These are phyloP conservation scores for Globodera rostochiensis DNA, from an alignment of 1,140 invertebrate genomes.

Conservation along the genomic window DNA sequence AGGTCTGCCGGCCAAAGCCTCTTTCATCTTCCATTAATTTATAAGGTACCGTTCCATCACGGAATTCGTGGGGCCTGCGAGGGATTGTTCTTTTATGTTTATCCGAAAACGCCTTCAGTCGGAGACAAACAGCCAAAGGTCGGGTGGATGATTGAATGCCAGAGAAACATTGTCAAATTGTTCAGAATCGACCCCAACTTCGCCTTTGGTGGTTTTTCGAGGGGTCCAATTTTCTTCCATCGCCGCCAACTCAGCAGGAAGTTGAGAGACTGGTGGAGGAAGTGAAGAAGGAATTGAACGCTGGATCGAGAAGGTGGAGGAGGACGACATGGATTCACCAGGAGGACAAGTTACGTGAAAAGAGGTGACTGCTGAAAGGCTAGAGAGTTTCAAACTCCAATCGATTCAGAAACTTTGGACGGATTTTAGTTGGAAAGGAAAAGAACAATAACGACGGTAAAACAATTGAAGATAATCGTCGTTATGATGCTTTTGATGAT, in stretches of 20 bases:
- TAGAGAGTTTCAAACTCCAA: not conserved
- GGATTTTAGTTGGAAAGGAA: not conserved
- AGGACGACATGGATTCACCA: not conserved
- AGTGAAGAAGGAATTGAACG: constrained; percentile 15
- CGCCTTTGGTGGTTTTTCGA: constrained; percentile 31
- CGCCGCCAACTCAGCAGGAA: constrained; percentile 9
- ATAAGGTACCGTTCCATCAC: constrained; percentile 3
- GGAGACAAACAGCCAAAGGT: not conserved
- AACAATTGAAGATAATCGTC: not conserved
- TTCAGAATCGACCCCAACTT: constrained; percentile 3
- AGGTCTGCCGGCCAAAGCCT: not conserved
- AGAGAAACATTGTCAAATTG: not conserved
- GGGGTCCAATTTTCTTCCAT: constrained; percentile 15
- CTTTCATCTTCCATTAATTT: not conserved
- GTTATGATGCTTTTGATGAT: not conserved
- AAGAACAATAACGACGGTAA: not conserved
- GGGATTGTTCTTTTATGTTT: constrained; percentile 24
- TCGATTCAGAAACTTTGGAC: not conserved
- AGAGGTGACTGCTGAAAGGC: not conserved
- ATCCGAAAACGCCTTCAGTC: not conserved
- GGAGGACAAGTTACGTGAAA: not conserved
- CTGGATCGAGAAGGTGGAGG: not conserved
- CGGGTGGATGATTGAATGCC: no score
- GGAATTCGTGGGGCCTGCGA: constrained; percentile 12
- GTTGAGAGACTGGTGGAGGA: not conserved